Evolutionary conservation across 2,888 invertebrate species (phyloP).

Genomic region (Eupithecia inturbata): DNA sequence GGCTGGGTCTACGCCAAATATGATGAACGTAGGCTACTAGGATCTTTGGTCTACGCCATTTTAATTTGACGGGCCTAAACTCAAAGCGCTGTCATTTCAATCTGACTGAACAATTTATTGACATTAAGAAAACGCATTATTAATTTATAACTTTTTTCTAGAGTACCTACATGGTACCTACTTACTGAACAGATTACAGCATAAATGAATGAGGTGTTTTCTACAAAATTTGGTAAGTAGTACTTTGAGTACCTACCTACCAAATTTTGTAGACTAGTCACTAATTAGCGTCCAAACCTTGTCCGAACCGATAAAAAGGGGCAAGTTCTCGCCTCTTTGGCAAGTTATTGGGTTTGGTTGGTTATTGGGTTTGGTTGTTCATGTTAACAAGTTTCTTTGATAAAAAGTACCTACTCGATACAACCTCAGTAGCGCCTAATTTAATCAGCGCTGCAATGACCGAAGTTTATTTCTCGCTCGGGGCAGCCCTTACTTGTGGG

Average conservation of each 20-base stretch:
- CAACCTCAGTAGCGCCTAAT: slow-evolving; percentile 26
- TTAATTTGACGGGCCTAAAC: too few species aligned
- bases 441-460: slow-evolving; percentile 30
- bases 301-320: not conserved
- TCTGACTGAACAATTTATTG: too few species aligned
- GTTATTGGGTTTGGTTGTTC: too few species aligned
- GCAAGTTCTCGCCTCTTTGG: not conserved
- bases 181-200: too few species aligned
- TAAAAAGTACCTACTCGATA: not conserved
- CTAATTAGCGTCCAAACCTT: not conserved
- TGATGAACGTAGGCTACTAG: too few species aligned
- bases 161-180: too few species aligned
- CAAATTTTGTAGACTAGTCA: not conserved
- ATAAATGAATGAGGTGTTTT: not conserved
- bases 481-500: slow-evolving; percentile 23
- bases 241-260: not conserved
- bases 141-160: too few species aligned
- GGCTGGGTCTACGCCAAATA: too few species aligned
- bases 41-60: too few species aligned
- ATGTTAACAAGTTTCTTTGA: slow-evolving; percentile 1
- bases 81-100: too few species aligned
- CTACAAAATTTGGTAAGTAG: not conserved
- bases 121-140: too few species aligned
- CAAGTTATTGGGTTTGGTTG: too few species aligned
- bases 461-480: slow-evolving; percentile 30